Evolutionary conservation across 2,888 invertebrate genomes (phyloP), one percentile per base, ranked within the genome.

Genomic region (Leptinotarsa haldemani): DNA sequence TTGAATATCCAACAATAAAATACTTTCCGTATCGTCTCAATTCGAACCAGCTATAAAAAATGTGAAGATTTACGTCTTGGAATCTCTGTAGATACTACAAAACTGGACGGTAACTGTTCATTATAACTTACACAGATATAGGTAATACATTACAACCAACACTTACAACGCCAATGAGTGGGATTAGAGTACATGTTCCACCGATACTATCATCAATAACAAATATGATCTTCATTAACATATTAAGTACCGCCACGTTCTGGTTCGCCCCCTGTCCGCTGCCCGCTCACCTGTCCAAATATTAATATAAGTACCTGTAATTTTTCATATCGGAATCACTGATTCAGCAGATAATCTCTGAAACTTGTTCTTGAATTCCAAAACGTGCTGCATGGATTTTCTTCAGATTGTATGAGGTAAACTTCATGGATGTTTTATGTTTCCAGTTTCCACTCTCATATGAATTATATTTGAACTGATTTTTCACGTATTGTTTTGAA

Each of bases 171-270:
- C 80, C 80, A 81, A 80, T 80, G 85, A 85, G 85, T 85, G 84
- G 85, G 85, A 85, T 85, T 84, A 83, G 81, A 82, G 84, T 85
- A 82, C 86, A 83, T 86, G 85, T 86, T 84, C 82, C 80, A 76
- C 82, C 81, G 84, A 85, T 85, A 82, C 84, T 80, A 84, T 84
- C 85, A 85, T 86, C 85, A 85, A 86, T 86, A 85, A 82, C 83
- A 83, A 84, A 84, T 83, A 84, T 83, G 81, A 82, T 81, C 79
- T 80, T 80, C 80, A 81, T 81, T 82, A 78, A 74, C 79, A 81
- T 81, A 79, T 81, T 79, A 78, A 81, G 78, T 76, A 75, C 74
- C 73, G 78, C 73, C 74, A 75, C 78, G 78, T 78, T 79, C 75
- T 46, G 65, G 47, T 47, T 50, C 65, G 64, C 68, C 71, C 71